Evolutionary conservation across 2,888 invertebrate species (phyloP).

Genomic region (Dermolepida albohirtum): DNA sequence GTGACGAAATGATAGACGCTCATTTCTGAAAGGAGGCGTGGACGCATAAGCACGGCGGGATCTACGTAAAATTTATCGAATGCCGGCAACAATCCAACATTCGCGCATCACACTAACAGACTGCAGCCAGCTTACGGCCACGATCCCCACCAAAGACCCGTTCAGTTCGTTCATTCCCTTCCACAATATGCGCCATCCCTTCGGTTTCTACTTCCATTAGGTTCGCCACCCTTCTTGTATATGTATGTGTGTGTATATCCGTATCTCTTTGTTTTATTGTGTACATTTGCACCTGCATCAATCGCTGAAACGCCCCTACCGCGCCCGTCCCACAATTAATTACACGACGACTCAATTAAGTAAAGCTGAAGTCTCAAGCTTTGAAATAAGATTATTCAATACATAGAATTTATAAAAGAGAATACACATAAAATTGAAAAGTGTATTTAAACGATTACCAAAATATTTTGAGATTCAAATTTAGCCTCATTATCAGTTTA

Average conservation of each 20-base stretch:
- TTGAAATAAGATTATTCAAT: too few species aligned
- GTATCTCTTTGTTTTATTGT: slow-evolving; percentile 24
- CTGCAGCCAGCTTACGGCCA: slow-evolving; percentile 47
- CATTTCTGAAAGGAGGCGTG: slow-evolving; percentile 56
- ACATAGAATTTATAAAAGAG: too few species aligned
- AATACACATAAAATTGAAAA: too few species aligned
- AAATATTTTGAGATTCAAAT: too few species aligned
- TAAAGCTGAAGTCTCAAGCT: too few species aligned
- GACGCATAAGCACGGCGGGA: slow-evolving; percentile 44
- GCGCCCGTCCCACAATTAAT: slow-evolving; percentile 6
- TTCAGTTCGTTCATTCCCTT: slow-evolving; percentile 47
- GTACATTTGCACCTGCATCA: slow-evolving; percentile 51
- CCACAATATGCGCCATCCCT: slow-evolving; percentile 56
- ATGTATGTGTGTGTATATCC: not conserved
- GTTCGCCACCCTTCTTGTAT: slow-evolving; percentile 1
- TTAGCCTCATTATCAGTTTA: too few species aligned
- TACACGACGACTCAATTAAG: not conserved
- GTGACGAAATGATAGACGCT: slow-evolving; percentile 33
- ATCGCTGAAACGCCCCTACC: slow-evolving; percentile 32
- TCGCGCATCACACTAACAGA: slow-evolving; percentile 46
- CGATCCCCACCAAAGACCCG: slow-evolving; percentile 49
- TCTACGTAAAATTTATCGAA: slow-evolving; percentile 25
- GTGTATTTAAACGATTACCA: too few species aligned
- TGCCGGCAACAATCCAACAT: slow-evolving; percentile 10
- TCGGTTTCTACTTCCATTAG: slow-evolving; percentile 46